A percentile compares a stretch with the other conserved stretches of the same genome.
phyloP scores from a whole-genome alignment of 2,888 invertebrate genomes.

The Papilio gigon region DNA sequence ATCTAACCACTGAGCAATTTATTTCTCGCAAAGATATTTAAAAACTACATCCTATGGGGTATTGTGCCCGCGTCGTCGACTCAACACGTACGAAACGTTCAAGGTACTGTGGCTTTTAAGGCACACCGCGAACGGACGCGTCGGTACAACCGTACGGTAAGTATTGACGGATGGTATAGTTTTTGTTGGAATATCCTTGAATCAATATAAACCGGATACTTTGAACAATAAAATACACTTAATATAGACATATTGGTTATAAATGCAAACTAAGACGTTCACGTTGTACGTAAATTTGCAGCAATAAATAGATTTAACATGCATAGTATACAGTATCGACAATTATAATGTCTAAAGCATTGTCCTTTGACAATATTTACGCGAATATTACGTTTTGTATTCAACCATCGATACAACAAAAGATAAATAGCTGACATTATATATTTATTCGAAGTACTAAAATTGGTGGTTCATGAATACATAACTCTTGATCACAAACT shows the following conservation, averaged over 20 bases:
- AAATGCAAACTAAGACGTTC: slow-evolving; percentile 17
- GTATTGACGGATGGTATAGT: neutral
- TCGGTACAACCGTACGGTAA: neutral
- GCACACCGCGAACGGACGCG: too few relatives aligned
- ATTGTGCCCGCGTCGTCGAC: too few relatives aligned
- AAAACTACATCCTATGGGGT: too few relatives aligned
- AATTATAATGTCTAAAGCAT: neutral
- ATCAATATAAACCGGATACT: too few relatives aligned
- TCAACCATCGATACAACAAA: neutral
- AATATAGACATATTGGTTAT: slow-evolving; percentile 17
- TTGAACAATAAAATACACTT: too few relatives aligned
- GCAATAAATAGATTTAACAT: slow-evolving; percentile 9
- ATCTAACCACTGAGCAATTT: too few relatives aligned
- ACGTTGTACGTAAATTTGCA: slow-evolving; percentile 8
- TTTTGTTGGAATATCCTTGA: neutral
- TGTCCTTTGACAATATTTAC: neutral
- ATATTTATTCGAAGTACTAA: neutral
- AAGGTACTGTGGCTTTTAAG: too few relatives aligned
- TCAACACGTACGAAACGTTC: too few relatives aligned
- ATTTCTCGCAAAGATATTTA: too few relatives aligned
- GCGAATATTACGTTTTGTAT: neutral
- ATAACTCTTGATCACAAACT: neutral
- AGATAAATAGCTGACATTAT: neutral
- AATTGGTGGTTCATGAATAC: neutral
- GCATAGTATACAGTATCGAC: slow-evolving; percentile 1